These are phyloP conservation scores for Nomia melanderi DNA, from an alignment of 1,140 invertebrate species.

Conservation along the genomic window DNA sequence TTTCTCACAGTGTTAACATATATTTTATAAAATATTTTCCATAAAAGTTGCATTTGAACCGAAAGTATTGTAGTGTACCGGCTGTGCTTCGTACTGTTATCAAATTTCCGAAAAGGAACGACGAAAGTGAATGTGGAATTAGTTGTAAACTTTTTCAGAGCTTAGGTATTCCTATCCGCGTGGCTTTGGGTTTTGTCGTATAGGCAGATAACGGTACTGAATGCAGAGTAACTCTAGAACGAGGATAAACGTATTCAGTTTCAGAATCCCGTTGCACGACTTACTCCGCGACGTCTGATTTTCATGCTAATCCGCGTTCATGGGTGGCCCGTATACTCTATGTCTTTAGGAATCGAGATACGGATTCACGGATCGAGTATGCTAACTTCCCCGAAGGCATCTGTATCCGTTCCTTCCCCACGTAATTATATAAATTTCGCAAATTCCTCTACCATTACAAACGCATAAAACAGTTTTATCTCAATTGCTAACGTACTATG, in stretches of 20 bases:
- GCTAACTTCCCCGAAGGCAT: not conserved
- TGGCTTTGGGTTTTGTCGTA: not conserved
- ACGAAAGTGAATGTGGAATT: not conserved
- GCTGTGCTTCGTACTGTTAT: no score
- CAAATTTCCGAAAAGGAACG: not conserved
- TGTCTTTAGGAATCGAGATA: constrained; percentile 24
- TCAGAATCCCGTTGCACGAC: constrained; percentile 23
- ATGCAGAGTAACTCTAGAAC: constrained; percentile 45
- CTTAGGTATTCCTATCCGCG: not conserved
- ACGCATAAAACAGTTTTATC: no score
- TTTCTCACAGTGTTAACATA: no score
- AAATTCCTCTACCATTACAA: not conserved
- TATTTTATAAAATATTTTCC: no score
- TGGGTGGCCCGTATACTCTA: constrained; percentile 52
- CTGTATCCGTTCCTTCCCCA: not conserved
- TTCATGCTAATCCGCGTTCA: constrained; percentile 59
- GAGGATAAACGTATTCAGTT: constrained; percentile 34
- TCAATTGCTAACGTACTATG: no score
- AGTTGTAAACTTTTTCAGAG: not conserved
- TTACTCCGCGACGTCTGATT: constrained; percentile 38
- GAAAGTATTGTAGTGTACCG: no score
- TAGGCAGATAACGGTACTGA: constrained; percentile 4
- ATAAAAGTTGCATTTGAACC: no score
- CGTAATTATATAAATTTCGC: not conserved
- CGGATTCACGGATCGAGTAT: not conserved